Evolutionary conservation across 2,113 vertebrate species (phyloP).

Genomic region (Mastomys natalensis): DNA sequence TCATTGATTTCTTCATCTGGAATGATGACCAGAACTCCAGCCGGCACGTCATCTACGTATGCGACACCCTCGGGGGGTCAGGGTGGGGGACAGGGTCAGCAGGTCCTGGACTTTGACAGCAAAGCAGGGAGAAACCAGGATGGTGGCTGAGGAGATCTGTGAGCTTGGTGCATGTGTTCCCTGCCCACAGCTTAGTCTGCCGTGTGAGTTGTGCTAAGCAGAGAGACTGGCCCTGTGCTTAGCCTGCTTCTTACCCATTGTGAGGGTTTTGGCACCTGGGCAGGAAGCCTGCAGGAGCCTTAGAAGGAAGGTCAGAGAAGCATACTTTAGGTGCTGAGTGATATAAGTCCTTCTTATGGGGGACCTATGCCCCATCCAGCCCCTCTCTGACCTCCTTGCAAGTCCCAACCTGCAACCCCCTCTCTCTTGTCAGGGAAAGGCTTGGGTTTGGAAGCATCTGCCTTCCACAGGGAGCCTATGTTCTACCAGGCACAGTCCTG

Average conservation of each 20-base stretch:
- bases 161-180: fast-evolving
- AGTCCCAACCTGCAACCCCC: not conserved
- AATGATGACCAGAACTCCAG: slow-evolving; percentile 95
- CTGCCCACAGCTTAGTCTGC: not conserved
- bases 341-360: not conserved
- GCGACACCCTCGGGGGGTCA: not conserved
- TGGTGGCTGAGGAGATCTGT: too few relatives aligned
- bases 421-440: not conserved
- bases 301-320: not conserved
- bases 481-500: not conserved
- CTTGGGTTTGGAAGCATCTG: too few relatives aligned
- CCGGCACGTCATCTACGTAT: slow-evolving; percentile 95
- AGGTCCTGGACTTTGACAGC: fast-evolving
- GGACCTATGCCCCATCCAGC: not conserved
- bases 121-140: fast-evolving
- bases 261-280: not conserved
- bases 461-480: fast-evolving
- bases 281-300: not conserved
- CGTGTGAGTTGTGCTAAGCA: fast-evolving
- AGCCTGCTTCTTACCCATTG: not conserved
- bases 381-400: not conserved
- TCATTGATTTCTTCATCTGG: slow-evolving; percentile 97
- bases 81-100: fast-evolving
- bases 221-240: too few relatives aligned
- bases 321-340: fast-evolving